These are phyloP conservation scores for Lerista edwardsae DNA, from an alignment of 2,797 vertebrate species.

Conservation along the genomic window DNA sequence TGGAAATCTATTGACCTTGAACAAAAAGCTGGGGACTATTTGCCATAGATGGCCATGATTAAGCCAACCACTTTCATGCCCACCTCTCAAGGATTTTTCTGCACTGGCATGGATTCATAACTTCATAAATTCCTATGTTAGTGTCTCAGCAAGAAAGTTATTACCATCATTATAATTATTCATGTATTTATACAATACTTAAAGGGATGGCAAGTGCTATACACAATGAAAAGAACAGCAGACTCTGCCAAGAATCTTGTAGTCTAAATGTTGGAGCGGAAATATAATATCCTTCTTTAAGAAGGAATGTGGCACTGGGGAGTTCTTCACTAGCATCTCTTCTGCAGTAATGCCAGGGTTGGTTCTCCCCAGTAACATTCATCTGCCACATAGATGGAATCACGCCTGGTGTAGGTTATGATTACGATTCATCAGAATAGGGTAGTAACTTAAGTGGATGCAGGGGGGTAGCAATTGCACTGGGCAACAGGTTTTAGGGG, in stretches of 20 bases:
- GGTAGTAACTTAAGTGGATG: too few relatives aligned
- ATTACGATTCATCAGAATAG: too few relatives aligned
- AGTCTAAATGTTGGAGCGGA: not conserved
- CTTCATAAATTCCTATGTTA: not conserved
- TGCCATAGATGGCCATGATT: slow-evolving; percentile 3
- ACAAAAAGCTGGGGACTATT: not conserved
- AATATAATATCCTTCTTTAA: not conserved
- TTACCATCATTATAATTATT: not conserved
- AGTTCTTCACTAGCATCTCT: not conserved
- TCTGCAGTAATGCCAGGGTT: not conserved
- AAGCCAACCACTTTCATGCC: not conserved
- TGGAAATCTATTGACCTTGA: slow-evolving; percentile 7
- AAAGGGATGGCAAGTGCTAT: not conserved
- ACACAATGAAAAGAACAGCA: slow-evolving; percentile 1
- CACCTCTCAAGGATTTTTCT: not conserved
- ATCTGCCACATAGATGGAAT: too few relatives aligned
- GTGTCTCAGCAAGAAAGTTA: not conserved
- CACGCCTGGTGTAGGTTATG: too few relatives aligned
- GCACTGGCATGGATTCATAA: slow-evolving; percentile 8
- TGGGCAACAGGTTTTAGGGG: too few relatives aligned
- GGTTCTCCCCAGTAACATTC: not conserved
- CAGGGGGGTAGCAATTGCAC: too few relatives aligned
- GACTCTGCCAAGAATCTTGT: not conserved
- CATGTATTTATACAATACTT: not conserved
- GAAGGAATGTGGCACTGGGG: not conserved